These are phyloP conservation scores for Origma solitaria DNA, from an alignment of 2,113 vertebrate genomes.

Conservation along the genomic window DNA sequence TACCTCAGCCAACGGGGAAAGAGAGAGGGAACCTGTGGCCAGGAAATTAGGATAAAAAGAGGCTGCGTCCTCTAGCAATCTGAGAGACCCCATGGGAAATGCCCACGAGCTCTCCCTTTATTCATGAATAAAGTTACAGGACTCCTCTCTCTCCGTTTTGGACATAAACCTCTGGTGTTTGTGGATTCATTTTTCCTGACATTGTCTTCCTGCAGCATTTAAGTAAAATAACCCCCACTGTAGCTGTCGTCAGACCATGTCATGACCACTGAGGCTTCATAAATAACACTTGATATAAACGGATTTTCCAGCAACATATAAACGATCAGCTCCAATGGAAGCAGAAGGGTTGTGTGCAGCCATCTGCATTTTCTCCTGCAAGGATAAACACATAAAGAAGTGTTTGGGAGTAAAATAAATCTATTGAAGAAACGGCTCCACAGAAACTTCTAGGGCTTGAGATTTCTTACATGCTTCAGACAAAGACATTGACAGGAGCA, in stretches of 20 bases:
- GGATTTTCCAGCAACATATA: neutral
- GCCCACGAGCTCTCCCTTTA: too few relatives aligned
- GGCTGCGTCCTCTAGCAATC: too few relatives aligned
- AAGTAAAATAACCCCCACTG: neutral
- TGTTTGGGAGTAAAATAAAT: neutral
- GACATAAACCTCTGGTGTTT: too few relatives aligned
- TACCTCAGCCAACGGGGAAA: too few relatives aligned
- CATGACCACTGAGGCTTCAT: neutral
- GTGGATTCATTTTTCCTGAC: too few relatives aligned
- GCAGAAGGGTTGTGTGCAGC: neutral
- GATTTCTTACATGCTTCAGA: neutral
- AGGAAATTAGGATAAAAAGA: too few relatives aligned
- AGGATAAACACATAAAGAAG: neutral
- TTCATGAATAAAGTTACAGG: too few relatives aligned
- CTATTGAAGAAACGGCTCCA: neutral
- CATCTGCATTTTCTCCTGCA: neutral
- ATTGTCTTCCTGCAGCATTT: neutral
- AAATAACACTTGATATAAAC: neutral
- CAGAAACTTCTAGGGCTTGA: neutral
- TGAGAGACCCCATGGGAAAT: too few relatives aligned
- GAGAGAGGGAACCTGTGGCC: too few relatives aligned
- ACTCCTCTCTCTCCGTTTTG: too few relatives aligned
- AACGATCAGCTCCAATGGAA: neutral
- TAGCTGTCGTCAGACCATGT: neutral
- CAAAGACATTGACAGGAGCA: neutral